These are phyloP conservation scores for Paguma larvata DNA, from an alignment of 2,797 vertebrate species.

Conservation along the genomic window DNA sequence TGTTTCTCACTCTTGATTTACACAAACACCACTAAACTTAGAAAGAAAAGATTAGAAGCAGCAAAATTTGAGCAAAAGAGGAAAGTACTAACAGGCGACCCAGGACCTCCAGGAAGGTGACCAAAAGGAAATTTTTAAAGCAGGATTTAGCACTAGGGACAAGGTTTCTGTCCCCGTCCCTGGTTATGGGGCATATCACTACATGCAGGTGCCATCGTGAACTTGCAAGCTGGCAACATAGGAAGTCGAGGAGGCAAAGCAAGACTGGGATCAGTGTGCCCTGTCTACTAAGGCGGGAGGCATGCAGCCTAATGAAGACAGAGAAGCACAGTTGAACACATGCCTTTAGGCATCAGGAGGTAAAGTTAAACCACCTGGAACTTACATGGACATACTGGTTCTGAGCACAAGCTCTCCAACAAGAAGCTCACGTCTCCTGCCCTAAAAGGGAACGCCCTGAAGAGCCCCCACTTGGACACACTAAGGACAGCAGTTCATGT, in stretches of 20 bases:
- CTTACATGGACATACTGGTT: background rate
- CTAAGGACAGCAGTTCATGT: background rate
- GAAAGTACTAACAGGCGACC: background rate
- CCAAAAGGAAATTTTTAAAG: background rate
- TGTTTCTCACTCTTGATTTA: background rate
- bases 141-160: background rate
- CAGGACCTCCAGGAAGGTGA: background rate
- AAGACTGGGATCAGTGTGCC: accelerated
- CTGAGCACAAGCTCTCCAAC: background rate
- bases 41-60: background rate
- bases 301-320: background rate
- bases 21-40: background rate
- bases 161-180: background rate
- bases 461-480: background rate
- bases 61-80: background rate
- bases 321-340: background rate
- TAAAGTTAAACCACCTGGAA: background rate
- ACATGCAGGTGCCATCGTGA: background rate
- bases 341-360: background rate
- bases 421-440: background rate
- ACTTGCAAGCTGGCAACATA: accelerated
- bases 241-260: background rate
- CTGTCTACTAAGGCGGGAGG: background rate
- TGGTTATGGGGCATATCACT: accelerated
- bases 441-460: background rate